Evolutionary conservation across 2,113 vertebrate genomes (phyloP).

Genomic region (Sitta europaea): DNA sequence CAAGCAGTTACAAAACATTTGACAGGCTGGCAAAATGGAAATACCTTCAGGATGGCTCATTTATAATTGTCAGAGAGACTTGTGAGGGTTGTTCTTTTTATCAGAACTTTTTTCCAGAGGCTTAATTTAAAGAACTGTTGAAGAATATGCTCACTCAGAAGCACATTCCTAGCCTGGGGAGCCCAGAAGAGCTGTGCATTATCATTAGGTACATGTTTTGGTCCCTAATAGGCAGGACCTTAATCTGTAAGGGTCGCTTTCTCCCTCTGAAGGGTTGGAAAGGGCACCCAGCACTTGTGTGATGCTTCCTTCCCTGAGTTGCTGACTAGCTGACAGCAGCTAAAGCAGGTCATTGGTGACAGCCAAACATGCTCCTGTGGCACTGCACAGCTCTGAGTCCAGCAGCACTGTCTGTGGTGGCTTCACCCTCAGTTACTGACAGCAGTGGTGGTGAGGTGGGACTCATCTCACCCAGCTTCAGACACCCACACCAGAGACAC

Average conservation of each 20-base stretch:
- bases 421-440: not conserved
- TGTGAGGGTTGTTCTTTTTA: not conserved
- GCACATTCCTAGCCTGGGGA: not conserved
- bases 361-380: not conserved
- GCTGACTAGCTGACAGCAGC: not conserved
- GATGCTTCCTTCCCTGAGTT: not conserved
- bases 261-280: not conserved
- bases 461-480: constrained; percentile 6
- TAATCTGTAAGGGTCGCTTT: not conserved
- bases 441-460: not conserved
- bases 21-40: not conserved
- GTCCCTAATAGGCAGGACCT: not conserved
- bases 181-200: not conserved
- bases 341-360: not conserved
- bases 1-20: not conserved
- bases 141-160: not conserved
- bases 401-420: not conserved
- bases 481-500: constrained; percentile 23
- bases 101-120: not conserved
- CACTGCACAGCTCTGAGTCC: not conserved
- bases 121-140: not conserved
- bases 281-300: not conserved
- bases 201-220: not conserved
- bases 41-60: not conserved
- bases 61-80: not conserved